Conservation (phyloP, 2,888 invertebrate genomes). For the Stenodema calcarata region DNA sequence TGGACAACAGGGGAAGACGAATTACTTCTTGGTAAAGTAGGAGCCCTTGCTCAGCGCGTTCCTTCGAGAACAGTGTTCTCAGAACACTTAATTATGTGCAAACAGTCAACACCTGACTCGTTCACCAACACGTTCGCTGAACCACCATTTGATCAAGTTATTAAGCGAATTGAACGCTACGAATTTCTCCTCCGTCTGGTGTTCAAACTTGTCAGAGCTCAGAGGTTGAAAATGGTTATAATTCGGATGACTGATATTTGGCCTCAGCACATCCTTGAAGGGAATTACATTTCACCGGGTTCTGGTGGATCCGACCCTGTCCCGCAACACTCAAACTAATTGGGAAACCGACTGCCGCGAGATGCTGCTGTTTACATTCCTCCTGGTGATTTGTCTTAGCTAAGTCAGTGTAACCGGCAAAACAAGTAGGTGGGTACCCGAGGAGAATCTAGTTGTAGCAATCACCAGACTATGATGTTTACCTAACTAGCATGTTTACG, state of each 20-base stretch:
- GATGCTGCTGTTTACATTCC: background rate
- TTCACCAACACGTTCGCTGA: background rate
- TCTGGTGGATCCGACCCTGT: background rate
- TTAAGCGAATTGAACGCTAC: background rate
- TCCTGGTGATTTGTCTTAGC: background rate
- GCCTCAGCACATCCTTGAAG: background rate
- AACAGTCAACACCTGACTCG: too few relatives aligned
- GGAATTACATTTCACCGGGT: background rate
- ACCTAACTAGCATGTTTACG: too few relatives aligned
- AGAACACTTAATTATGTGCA: too few relatives aligned
- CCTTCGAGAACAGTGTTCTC: too few relatives aligned
- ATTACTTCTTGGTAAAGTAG: too few relatives aligned
- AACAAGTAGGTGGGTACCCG: too few relatives aligned
- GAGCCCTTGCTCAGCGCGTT: too few relatives aligned
- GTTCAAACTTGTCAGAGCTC: background rate
- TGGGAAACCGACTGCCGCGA: background rate
- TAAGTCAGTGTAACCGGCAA: background rate
- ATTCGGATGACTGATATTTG: background rate
- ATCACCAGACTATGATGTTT: too few relatives aligned
- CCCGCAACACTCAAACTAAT: background rate
- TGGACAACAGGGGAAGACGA: too few relatives aligned
- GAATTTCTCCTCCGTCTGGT: too few relatives aligned
- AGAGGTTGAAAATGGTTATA: background rate
- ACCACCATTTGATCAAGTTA: background rate
- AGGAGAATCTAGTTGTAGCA: too few relatives aligned